These are phyloP conservation scores for Rhopalosiphum maidis DNA, from an alignment of 1,140 invertebrate species.

Conservation along the genomic window DNA sequence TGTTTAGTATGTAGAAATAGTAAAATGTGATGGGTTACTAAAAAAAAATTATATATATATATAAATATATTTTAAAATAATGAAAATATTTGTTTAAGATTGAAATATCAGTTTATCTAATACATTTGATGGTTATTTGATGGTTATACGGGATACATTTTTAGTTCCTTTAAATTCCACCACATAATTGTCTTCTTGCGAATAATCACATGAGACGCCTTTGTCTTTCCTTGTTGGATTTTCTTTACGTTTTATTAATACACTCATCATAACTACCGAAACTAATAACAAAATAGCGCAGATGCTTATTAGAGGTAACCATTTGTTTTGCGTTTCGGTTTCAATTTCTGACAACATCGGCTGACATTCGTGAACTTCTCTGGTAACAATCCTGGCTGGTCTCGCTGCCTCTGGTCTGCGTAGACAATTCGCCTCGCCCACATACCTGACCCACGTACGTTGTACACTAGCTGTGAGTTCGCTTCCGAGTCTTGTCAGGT, in stretches of 20 bases:
- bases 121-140: too few species aligned
- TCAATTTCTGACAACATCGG: background rate
- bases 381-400: conserved; percentile 57
- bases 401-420: conserved; percentile 59
- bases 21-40: conserved; percentile 47
- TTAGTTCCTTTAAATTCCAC: conserved; percentile 27
- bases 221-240: conserved; percentile 40
- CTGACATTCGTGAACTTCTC: conserved; percentile 37
- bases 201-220: background rate
- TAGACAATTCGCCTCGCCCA: conserved; percentile 72
- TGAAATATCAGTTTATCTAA: too few species aligned
- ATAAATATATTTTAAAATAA: background rate
- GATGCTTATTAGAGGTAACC: conserved; percentile 29
- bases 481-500: conserved; percentile 66
- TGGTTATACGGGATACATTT: conserved; percentile 39
- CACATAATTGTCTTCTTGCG: conserved; percentile 18
- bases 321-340: conserved; percentile 6
- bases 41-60: background rate
- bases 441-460: conserved; percentile 73
- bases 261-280: background rate
- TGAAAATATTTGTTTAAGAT: conserved; percentile 17
- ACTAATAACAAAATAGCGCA: background rate
- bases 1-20: conserved; percentile 39
- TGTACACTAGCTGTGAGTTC: conserved; percentile 68
- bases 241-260: conserved; percentile 15